Percentiles rank a stretch among this genome's conserved stretches.
These are phyloP conservation scores for Benthosema pterotum DNA, from an alignment of 2,797 vertebrate genomes.

Conservation along the genomic window DNA sequence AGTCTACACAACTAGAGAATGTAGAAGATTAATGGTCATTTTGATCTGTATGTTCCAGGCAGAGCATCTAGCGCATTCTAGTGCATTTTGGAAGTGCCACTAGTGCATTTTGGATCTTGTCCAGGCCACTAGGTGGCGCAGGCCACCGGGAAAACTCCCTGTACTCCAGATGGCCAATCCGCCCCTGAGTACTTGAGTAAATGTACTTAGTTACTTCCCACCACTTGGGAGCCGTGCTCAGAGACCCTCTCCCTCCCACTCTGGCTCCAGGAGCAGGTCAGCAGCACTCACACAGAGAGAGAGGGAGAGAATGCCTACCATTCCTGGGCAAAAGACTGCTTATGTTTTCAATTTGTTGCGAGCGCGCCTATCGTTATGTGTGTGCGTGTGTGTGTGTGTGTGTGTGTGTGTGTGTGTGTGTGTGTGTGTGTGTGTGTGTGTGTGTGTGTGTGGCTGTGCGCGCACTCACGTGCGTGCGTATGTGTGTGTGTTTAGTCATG, in stretches of 20 bases:
- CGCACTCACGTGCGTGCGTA: not conserved
- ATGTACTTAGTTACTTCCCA: too few species aligned
- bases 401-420: conserved; percentile 3
- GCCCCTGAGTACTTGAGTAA: too few species aligned
- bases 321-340: conserved; percentile 84
- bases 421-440: conserved; percentile 12
- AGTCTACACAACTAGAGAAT: too few species aligned
- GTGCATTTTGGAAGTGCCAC: too few species aligned
- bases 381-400: conserved; percentile 19
- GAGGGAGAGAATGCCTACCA: conserved; percentile 92
- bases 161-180: too few species aligned
- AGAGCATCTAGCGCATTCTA: too few species aligned
- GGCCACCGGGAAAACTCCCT: too few species aligned
- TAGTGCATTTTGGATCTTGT: too few species aligned
- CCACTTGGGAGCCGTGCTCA: not conserved
- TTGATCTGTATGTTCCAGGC: too few species aligned
- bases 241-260: conserved; percentile 66
- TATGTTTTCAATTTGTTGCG: conserved; percentile 65
- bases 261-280: conserved; percentile 79
- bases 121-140: too few species aligned
- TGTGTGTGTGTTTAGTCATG: not conserved
- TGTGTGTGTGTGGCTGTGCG: conserved; percentile 6
- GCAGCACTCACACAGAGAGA: conserved; percentile 78
- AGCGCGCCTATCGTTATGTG: conserved; percentile 9
- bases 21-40: too few species aligned